phyloP scores from a whole-genome alignment of 53 echinoderm and acorn worm species.

The Echinometra lucunter region DNA sequence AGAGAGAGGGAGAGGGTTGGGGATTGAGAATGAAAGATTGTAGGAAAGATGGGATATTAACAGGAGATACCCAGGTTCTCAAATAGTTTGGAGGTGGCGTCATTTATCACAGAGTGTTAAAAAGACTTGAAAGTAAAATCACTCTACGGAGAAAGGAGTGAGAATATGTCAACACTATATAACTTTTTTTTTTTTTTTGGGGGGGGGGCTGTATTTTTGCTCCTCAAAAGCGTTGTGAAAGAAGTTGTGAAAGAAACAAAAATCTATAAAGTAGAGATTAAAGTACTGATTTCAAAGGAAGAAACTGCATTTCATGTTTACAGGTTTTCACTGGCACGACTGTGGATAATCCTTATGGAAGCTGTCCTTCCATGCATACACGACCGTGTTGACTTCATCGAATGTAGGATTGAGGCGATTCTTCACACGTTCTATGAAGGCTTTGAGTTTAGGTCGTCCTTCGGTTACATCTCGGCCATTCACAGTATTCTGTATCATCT shows the following conservation, averaged over 20 bases:
- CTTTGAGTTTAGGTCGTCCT: conserved; percentile 46
- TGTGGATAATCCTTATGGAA: background rate
- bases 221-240: background rate
- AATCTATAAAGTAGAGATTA: too few species aligned
- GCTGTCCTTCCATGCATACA: conserved; percentile 59
- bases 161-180: background rate
- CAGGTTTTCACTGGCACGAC: background rate
- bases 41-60: background rate
- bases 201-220: background rate
- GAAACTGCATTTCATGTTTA: too few species aligned
- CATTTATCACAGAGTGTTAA: background rate
- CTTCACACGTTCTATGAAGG: conserved; percentile 56
- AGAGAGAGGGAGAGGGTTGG: background rate
- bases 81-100: background rate
- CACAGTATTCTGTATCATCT: conserved; percentile 36
- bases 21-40: background rate
- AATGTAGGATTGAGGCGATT: conserved; percentile 51
- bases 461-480: conserved; percentile 40
- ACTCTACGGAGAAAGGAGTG: background rate
- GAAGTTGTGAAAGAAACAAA: too few species aligned
- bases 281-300: too few species aligned
- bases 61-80: background rate
- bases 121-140: background rate
- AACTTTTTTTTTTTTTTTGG: background rate
- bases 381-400: conserved; percentile 37